A percentile compares a stretch with the other conserved stretches of the same genome.
These are phyloP conservation scores for Morpho achilles DNA, from an alignment of 2,888 invertebrate species.

Conservation along the genomic window DNA sequence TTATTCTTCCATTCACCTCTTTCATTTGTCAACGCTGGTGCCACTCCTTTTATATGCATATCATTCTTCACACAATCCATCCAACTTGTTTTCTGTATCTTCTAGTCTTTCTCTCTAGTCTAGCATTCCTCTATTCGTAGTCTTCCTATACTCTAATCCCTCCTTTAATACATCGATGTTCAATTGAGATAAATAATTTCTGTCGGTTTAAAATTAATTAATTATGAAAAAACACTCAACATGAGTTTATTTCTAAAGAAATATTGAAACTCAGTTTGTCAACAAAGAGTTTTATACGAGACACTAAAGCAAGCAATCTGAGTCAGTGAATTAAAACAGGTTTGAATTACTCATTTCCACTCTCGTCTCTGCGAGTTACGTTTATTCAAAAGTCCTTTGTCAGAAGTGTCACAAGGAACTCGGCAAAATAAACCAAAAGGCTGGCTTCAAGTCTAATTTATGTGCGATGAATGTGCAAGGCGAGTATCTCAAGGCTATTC, in stretches of 20 bases:
- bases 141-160: neutral
- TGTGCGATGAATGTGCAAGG: conserved; percentile 28
- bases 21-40: too few species aligned
- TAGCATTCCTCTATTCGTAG: too few species aligned
- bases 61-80: too few species aligned
- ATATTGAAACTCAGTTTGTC: conserved; percentile 9
- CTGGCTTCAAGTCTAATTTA: conserved; percentile 33
- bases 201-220: too few species aligned
- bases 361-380: conserved; percentile 28
- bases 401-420: conserved; percentile 30
- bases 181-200: too few species aligned
- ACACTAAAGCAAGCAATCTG: conserved; percentile 25
- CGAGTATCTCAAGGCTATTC: conserved; percentile 25
- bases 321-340: conserved; percentile 36
- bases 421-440: conserved; percentile 33
- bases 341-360: conserved; percentile 36
- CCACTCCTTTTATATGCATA: too few species aligned
- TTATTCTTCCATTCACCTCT: too few species aligned
- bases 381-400: conserved; percentile 38
- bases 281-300: conserved; percentile 26
- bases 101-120: too few species aligned
- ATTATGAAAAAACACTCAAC: too few species aligned
- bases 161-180: too few species aligned
- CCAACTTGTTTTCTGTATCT: too few species aligned
- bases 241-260: too few species aligned